Conservation (phyloP, 2,797 vertebrate genomes). For the Danio kyathit region DNA sequence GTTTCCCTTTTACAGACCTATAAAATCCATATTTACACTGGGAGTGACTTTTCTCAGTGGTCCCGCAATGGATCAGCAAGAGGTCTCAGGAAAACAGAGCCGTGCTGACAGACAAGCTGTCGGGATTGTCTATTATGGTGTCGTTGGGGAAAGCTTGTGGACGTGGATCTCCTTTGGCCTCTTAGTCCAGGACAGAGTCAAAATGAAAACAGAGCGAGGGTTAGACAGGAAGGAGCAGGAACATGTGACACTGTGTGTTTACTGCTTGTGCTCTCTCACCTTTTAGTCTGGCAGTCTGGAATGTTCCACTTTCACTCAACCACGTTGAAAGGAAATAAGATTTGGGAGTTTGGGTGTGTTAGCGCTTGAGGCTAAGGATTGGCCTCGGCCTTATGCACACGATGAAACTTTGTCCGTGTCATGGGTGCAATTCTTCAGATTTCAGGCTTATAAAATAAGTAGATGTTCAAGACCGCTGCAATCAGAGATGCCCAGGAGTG, state of each 20-base stretch:
- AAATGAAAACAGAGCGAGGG: conserved; percentile 30
- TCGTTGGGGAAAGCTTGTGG: not conserved
- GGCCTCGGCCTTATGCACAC: conserved; percentile 31
- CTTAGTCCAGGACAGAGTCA: conserved; percentile 7
- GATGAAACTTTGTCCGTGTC: conserved; percentile 30
- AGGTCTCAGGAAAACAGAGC: conserved; percentile 18
- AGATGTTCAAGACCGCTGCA: conserved; percentile 1
- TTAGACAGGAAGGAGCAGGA: conserved; percentile 25
- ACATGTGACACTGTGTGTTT: conserved; percentile 51
- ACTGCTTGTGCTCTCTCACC: conserved; percentile 52
- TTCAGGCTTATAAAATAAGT: conserved; percentile 25
- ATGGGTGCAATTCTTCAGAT: conserved; percentile 31
- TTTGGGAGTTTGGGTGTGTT: conserved; percentile 43
- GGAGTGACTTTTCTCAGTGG: conserved; percentile 14
- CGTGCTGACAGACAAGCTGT: conserved; percentile 28
- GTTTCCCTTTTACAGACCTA: conserved; percentile 41
- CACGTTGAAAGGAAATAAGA: conserved; percentile 47
- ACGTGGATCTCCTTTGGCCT: conserved; percentile 5
- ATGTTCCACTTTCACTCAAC: conserved; percentile 44
- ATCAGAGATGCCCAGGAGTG: conserved; percentile 27
- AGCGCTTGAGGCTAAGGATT: conserved; percentile 47
- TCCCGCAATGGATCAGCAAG: not conserved
- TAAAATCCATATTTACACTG: conserved; percentile 38
- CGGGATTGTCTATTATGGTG: not conserved
- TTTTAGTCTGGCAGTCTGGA: conserved; percentile 56